Base-by-base conservation (phyloP, 2,888 invertebrate species). In the Vannuccia rotundouncinata region DNA sequence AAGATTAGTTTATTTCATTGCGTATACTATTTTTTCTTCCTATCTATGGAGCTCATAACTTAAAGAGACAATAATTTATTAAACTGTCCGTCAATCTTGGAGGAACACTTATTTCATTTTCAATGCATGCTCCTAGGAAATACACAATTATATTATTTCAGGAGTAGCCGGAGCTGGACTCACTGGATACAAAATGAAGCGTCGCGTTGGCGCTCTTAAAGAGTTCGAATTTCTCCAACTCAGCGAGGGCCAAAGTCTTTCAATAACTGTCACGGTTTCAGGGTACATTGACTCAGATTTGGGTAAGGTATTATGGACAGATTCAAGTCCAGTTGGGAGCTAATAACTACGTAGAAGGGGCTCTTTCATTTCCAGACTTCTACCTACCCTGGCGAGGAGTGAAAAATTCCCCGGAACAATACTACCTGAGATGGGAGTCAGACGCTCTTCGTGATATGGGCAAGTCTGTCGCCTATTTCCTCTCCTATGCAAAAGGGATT, bases 111-210 rank as follows among this genome's bases (percentile, higher is more conserved):
- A n/a, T n/a, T n/a, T n/a, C n/a, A n/a, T n/a, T n/a, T n/a, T n/a
- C n/a, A n/a, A n/a, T n/a, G n/a, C n/a, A n/a, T n/a, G n/a, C n/a
- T n/a, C n/a, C n/a, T n/a, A n/a, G n/a, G n/a, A n/a, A n/a, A n/a
- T n/a, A n/a, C n/a, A n/a, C n/a, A n/a, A n/a, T n/a, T n/a, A n/a
- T n/a, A n/a, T n/a, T n/a, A n/a, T n/a, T n/a, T n/a, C 73, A 73
- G 73, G 76, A 28, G 91, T 91, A 0, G 91, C 92, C 45, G 92
- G 92, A 30, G 92, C 91, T 73, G 91, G 92, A 28, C 88, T 92
- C 25, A 90, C 91, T 82, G 91, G 91, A n/a, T 91, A 90, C 85
- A 91, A 92, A 86, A 92, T 92, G 92, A 90, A 91, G 82, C 91
- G 91, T 84, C 87, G 92, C 76, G 91, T 92, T 25, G 92, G 92